Evolutionary conservation across 30 jellyfish, hydroid and myxozoan genomes (phyloP), one percentile per base, ranked within the genome.

Genomic region (Catostylus mosaicus): DNA sequence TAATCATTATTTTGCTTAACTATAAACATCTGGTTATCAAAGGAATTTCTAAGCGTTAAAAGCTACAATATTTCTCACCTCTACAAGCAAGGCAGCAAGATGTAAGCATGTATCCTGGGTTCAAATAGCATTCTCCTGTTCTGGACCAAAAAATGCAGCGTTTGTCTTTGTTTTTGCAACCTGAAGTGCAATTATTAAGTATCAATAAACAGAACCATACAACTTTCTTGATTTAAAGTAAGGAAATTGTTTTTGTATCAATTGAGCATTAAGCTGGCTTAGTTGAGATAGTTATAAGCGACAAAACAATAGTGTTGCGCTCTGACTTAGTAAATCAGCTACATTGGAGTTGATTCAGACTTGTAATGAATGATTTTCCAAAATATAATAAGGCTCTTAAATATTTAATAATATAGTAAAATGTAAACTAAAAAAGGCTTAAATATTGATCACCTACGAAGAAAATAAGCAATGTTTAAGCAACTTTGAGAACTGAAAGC

Each of bases 81-180:
- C 75, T 75, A 76, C 86, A 75, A 51, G 86, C 27, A 56, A 47
- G 71, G 63, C 86, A 75, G 30, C 86, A 75, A 20, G 2, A 1
- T 30, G 12, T 43, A 61, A 5, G n/a, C 86, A 75, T 75, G 63
- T 59, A 75, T 7, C 37, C 65, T 1, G 71, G 30, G 20, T 50
- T 73, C 33, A 0, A 1, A 2, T 47, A 33, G 31, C 85, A 73
- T 50, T 73, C 85, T 51, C 85, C 85, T 30, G 1, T 30, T n/a
- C 48, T 73, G 1, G 72, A 30, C 85, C 85, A 73, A 18, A 46
- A 4, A 43, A 38, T n/a, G 40, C 82, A 70, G 38, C 38, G 33
- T 19, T 47, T 43, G 22, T 70, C 2, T 19, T 23, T 37, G 43
- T 47, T 38, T 23, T 19, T 26, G 43, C 67, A 70, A 40, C 82